Conservation (phyloP, 2,113 vertebrate genomes). For the Rhinoderma darwinii region DNA sequence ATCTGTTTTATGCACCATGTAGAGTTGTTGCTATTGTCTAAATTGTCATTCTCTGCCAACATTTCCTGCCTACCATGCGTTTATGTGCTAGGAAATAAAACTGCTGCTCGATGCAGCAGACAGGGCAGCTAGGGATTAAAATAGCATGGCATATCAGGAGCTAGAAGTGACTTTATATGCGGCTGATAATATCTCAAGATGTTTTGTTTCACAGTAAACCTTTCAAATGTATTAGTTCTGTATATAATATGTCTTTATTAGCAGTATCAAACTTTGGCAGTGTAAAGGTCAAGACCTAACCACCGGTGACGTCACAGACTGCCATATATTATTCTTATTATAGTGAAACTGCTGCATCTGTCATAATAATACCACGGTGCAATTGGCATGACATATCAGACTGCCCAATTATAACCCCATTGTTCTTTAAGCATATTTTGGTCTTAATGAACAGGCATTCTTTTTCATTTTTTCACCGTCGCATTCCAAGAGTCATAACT, state of each 20-base stretch:
- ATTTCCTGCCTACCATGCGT: background rate
- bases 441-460: no score
- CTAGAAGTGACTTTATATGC: background rate
- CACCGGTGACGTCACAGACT: background rate
- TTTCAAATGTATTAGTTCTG: background rate
- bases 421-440: no score
- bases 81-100: conserved; percentile 17
- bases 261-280: no score
- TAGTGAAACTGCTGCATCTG: background rate
- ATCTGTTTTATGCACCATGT: conserved; percentile 22
- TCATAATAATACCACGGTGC: background rate
- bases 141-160: background rate
- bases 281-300: background rate
- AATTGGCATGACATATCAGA: background rate
- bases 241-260: background rate
- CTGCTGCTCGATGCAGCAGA: background rate
- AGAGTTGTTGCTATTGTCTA: conserved; percentile 15
- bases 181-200: background rate
- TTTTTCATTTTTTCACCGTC: no score
- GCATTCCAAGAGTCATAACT: no score
- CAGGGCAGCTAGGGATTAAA: conserved; percentile 1
- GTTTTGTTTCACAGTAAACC: background rate
- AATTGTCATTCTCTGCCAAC: conserved; percentile 20
- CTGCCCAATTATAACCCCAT: background rate
- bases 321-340: background rate